phyloP scores from a whole-genome alignment of 1,140 invertebrate species.

The Conus betulinus region DNA sequence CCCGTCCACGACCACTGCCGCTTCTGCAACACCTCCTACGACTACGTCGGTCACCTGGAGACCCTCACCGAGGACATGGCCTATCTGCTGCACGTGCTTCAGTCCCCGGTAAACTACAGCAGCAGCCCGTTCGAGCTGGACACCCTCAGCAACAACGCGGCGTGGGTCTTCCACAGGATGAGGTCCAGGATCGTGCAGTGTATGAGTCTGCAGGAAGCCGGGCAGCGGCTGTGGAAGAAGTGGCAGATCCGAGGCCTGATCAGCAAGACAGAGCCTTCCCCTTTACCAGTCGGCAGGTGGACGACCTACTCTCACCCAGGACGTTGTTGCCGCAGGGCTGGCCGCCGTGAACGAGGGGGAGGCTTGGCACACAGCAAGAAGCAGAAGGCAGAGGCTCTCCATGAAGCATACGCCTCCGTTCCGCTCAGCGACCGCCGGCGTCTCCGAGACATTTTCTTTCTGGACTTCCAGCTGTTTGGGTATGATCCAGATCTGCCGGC shows the following conservation, averaged over 20 bases:
- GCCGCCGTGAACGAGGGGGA: background rate
- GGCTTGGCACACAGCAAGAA: background rate
- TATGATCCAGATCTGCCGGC: background rate
- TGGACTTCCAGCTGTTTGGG: conserved; percentile 25
- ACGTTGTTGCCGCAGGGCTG: background rate
- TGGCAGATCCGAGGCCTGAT: conserved; percentile 67
- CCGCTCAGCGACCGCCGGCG: background rate
- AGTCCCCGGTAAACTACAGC: conserved; percentile 54
- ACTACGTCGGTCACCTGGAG: conserved; percentile 34
- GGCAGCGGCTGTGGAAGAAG: conserved; percentile 61
- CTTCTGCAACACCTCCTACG: conserved; percentile 1
- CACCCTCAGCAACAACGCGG: conserved; percentile 57
- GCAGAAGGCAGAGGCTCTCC: conserved; percentile 17
- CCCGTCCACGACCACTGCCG: conserved; percentile 26
- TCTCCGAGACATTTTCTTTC: background rate
- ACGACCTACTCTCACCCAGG: background rate
- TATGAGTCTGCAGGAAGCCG: conserved; percentile 46
- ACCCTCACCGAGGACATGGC: conserved; percentile 26
- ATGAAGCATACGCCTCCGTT: background rate
- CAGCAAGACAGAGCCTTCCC: conserved; percentile 57
- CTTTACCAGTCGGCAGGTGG: conserved; percentile 19
- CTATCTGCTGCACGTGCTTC: conserved; percentile 40
- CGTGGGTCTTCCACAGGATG: conserved; percentile 43
- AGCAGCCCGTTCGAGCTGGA: conserved; percentile 61
- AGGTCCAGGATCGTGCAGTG: conserved; percentile 42